Percentiles rank a stretch among this genome's conserved stretches.
Evolutionary conservation across 2,888 invertebrate genomes (phyloP).

Genomic region (Invenusta paracnida): DNA sequence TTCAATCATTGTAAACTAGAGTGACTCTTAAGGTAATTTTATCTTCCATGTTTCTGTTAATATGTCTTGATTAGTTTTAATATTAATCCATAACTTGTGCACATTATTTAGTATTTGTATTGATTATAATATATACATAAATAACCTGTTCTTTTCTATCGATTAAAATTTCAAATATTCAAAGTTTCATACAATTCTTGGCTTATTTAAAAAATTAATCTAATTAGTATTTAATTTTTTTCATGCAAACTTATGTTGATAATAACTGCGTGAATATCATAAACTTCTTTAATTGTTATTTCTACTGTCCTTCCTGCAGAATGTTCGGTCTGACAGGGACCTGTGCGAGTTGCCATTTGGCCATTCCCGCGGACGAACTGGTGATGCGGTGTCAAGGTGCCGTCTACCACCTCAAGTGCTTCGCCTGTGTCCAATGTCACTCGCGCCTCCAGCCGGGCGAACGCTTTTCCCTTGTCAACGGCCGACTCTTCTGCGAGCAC

Average conservation of each 20-base stretch:
- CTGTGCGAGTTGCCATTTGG: conserved; percentile 83
- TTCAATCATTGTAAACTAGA: too few species aligned
- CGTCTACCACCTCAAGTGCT: conserved; percentile 91
- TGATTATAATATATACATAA: not conserved
- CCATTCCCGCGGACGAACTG: conserved; percentile 85
- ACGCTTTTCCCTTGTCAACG: conserved; percentile 78
- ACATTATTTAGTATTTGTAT: not conserved
- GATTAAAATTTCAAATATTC: too few species aligned
- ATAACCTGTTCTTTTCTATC: too few species aligned
- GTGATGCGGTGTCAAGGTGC: conserved; percentile 74
- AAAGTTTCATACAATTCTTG: too few species aligned
- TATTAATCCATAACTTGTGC: too few species aligned
- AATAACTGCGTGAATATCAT: too few species aligned
- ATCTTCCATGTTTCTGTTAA: too few species aligned
- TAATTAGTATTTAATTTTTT: too few species aligned
- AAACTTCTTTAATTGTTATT: too few species aligned
- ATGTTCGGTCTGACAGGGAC: conserved; percentile 83
- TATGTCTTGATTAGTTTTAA: too few species aligned
- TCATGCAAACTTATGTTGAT: too few species aligned
- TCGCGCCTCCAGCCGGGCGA: conserved; percentile 82
- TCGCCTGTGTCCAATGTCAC: conserved; percentile 87
- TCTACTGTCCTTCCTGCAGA: conserved; percentile 66
- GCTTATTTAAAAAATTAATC: not conserved
- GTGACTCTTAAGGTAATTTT: too few species aligned
- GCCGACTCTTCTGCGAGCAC: conserved; percentile 84